These are phyloP conservation scores for Tiphia femorata DNA, from an alignment of 2,888 invertebrate species.

Conservation along the genomic window DNA sequence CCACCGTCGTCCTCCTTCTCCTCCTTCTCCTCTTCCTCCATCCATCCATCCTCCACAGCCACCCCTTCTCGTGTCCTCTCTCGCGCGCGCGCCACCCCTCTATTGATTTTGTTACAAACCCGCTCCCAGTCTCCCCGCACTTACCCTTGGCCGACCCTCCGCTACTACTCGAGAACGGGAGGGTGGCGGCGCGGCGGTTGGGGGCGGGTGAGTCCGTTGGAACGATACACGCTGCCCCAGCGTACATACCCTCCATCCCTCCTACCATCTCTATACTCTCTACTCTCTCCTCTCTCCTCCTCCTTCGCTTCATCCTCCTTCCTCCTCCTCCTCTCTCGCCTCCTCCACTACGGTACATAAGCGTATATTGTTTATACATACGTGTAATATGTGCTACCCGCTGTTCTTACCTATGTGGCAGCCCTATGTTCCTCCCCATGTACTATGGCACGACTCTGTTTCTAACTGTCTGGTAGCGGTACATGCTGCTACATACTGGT, in stretches of 20 bases:
- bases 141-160: constrained; percentile 42
- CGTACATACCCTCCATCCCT: constrained; percentile 38
- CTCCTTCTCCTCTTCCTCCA: constrained; percentile 22
- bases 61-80: constrained; percentile 54
- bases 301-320: no score
- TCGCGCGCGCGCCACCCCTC: constrained; percentile 67
- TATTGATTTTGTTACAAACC: constrained; percentile 69
- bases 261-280: not conserved
- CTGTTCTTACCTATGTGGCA: not conserved
- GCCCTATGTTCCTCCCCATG: not conserved
- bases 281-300: no score
- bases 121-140: constrained; percentile 59
- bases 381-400: not conserved
- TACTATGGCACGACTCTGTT: not conserved
- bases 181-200: no score
- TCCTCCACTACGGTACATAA: no score
- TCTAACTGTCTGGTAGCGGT: not conserved
- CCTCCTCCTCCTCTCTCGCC: no score
- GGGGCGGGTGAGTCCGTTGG: constrained; percentile 39
- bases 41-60: constrained; percentile 18
- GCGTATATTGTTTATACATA: constrained; percentile 3
- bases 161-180: no score
- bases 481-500: not conserved
- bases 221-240: constrained; percentile 61
- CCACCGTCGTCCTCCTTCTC: not conserved